These are phyloP conservation scores for Oscheius myriophilus DNA, from an alignment of 2,888 invertebrate species.

Conservation along the genomic window DNA sequence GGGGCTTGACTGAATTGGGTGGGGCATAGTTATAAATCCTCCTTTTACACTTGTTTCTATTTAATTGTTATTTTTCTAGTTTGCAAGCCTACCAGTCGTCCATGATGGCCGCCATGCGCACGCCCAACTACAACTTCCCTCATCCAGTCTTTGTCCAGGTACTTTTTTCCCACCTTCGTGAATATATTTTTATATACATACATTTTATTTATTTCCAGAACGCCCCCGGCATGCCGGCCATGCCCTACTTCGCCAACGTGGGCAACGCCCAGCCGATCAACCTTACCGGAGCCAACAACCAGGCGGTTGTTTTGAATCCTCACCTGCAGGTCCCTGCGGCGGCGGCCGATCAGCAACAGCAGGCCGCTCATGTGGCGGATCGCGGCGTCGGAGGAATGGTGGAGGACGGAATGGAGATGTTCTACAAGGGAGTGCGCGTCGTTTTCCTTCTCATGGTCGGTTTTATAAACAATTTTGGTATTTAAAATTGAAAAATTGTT, in stretches of 20 bases:
- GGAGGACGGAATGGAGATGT: conserved; percentile 41
- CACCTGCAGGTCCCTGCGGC: neutral
- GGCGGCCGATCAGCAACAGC: conserved; percentile 6
- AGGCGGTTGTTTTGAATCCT: conserved; percentile 7
- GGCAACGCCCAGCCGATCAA: conserved; percentile 24
- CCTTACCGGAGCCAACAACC: conserved; percentile 18
- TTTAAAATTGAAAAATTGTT: neutral
- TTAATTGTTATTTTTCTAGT: no score
- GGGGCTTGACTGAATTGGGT: no score
- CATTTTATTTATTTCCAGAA: no score
- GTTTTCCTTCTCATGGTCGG: conserved; percentile 40
- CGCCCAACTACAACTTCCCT: conserved; percentile 8
- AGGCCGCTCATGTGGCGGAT: conserved; percentile 5
- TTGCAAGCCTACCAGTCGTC: conserved; percentile 10
- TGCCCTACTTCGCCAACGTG: conserved; percentile 22
- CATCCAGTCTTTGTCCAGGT: conserved; percentile 31
- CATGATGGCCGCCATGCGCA: neutral
- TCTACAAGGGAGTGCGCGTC: conserved; percentile 45
- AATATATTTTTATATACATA: no score
- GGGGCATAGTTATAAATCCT: no score
- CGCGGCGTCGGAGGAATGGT: conserved; percentile 26
- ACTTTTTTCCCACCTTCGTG: neutral
- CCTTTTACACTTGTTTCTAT: no score
- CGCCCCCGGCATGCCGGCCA: conserved; percentile 16
- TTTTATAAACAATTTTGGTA: neutral